phyloP scores from a whole-genome alignment of 2,797 vertebrate species.

The Eleutherodactylus coqui region DNA sequence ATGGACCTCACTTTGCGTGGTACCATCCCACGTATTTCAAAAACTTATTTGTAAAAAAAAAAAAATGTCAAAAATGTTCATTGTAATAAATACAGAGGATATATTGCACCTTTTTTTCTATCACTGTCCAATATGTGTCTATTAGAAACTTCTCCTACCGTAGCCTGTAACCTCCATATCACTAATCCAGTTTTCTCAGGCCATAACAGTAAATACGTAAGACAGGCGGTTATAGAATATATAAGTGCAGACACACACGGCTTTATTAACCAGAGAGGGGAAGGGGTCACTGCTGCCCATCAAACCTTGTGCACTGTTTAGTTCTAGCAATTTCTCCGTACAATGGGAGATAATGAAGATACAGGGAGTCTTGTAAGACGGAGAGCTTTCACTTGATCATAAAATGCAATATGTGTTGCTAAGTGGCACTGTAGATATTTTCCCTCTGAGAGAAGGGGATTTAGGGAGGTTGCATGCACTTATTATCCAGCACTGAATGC shows the following conservation, averaged over 20 bases:
- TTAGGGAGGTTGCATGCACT: constrained; percentile 59
- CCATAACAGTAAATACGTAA: constrained; percentile 42
- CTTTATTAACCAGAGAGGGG: constrained; percentile 42
- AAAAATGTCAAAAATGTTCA: background rate
- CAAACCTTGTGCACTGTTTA: constrained; percentile 17
- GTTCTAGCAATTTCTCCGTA: constrained; percentile 35
- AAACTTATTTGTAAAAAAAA: background rate
- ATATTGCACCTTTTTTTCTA: too few relatives aligned
- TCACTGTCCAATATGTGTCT: background rate
- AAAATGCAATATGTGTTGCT: constrained; percentile 57
- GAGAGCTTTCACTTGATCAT: constrained; percentile 53
- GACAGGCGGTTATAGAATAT: constrained; percentile 48
- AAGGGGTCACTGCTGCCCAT: constrained; percentile 27
- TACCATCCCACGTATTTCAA: too few relatives aligned
- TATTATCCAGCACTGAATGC: constrained; percentile 55
- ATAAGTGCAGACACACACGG: constrained; percentile 34
- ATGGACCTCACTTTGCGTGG: too few relatives aligned
- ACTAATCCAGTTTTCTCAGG: background rate
- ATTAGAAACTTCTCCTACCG: background rate
- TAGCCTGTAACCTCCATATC: constrained; percentile 36
- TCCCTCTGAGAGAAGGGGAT: constrained; percentile 47
- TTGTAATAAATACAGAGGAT: background rate
- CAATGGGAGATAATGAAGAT: constrained; percentile 36
- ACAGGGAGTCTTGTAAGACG: constrained; percentile 31
- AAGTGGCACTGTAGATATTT: constrained; percentile 56